A percentile compares a stretch with the other conserved stretches of the same genome.
Evolutionary conservation across 1,140 invertebrate species (phyloP).

Genomic region (Drosophila lowei): DNA sequence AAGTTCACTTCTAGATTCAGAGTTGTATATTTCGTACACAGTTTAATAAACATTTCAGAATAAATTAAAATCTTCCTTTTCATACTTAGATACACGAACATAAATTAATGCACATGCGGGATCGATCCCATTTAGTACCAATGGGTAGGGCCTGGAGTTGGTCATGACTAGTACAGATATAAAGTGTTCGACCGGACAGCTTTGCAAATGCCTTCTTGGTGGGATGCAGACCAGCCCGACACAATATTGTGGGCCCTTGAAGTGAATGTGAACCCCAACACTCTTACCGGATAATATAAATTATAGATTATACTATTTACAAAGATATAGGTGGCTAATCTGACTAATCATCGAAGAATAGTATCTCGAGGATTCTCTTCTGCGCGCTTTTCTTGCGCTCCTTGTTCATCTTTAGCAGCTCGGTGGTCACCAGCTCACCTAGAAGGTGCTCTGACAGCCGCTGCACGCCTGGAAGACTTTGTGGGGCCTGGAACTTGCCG

Average conservation of each 20-base stretch:
- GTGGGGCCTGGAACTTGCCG: slow-evolving; percentile 70
- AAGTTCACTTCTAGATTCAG: slow-evolving; percentile 3
- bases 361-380: slow-evolving; percentile 79
- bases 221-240: slow-evolving; percentile 27
- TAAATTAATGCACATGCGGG: slow-evolving; percentile 24
- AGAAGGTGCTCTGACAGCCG: slow-evolving; percentile 79
- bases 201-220: slow-evolving; percentile 67
- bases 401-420: slow-evolving; percentile 80
- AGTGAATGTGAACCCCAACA: slow-evolving; percentile 9
- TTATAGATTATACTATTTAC: slow-evolving; percentile 56
- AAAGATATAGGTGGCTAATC: slow-evolving; percentile 22
- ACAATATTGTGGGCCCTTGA: no score
- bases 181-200: slow-evolving; percentile 35
- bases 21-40: slow-evolving; percentile 18
- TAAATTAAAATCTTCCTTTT: slow-evolving; percentile 55
- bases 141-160: slow-evolving; percentile 1
- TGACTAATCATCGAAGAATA: slow-evolving; percentile 80
- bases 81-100: slow-evolving; percentile 16
- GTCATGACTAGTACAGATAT: slow-evolving; percentile 65
- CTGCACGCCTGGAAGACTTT: slow-evolving; percentile 56
- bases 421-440: slow-evolving; percentile 80
- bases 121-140: slow-evolving; percentile 13
- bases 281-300: slow-evolving; percentile 19
- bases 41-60: slow-evolving; percentile 57
- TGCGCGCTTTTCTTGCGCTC: slow-evolving; percentile 78